Percentiles rank a stretch among this genome's conserved stretches.
Conservation (phyloP, 2,888 invertebrate species). For the Protophormia terraenovae region DNA sequence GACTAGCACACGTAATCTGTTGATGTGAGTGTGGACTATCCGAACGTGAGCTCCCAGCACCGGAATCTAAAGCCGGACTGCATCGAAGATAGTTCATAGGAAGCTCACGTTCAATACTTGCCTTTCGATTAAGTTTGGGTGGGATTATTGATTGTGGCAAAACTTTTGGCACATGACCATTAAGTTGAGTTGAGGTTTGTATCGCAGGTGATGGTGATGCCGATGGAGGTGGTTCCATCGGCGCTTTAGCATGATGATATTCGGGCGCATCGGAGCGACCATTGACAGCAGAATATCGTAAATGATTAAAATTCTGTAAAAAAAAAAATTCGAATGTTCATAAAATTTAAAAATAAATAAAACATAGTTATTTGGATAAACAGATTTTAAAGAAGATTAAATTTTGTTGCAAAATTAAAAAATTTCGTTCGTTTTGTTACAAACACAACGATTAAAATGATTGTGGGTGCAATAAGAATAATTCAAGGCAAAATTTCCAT, state of each 20-base stretch:
- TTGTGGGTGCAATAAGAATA: too few species aligned
- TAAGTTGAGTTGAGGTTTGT: conserved; percentile 73
- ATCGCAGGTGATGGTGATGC: conserved; percentile 77
- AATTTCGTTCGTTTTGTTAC: too few species aligned
- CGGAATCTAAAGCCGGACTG: conserved; percentile 93
- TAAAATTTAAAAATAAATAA: too few species aligned
- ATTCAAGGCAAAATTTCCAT: not conserved
- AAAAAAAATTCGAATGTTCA: not conserved
- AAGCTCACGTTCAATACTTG: conserved; percentile 92
- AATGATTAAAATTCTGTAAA: conserved; percentile 77
- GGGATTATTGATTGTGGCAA: conserved; percentile 83
- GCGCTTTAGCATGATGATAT: conserved; percentile 78
- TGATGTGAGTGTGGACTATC: conserved; percentile 92
- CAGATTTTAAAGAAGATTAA: too few species aligned
- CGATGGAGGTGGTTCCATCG: conserved; percentile 78
- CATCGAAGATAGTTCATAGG: conserved; percentile 85
- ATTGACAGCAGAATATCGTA: conserved; percentile 79
- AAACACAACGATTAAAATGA: too few species aligned
- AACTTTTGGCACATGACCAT: conserved; percentile 81
- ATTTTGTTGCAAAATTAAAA: too few species aligned
- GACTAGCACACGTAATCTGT: conserved; percentile 83
- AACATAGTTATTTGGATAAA: too few species aligned
- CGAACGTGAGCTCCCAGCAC: conserved; percentile 93
- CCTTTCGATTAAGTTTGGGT: conserved; percentile 91
- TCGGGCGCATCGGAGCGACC: conserved; percentile 78